These are phyloP conservation scores for Dendronephthya gigantea DNA, from an alignment of 64 coral and sea anemone genomes.

Conservation along the genomic window DNA sequence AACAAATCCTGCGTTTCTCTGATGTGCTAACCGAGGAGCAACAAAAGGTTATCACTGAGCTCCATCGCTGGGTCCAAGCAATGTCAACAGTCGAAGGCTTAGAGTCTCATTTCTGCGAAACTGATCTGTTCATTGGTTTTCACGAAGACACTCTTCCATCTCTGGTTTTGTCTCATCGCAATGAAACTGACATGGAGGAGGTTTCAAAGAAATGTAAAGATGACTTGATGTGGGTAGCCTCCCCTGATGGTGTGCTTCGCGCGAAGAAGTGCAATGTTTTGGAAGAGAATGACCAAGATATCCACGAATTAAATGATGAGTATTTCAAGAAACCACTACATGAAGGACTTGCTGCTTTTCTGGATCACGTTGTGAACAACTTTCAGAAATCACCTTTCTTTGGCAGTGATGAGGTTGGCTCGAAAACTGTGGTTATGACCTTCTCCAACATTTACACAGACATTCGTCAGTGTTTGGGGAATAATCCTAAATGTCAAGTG, in stretches of 20 bases:
- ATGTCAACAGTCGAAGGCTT: conserved; percentile 37
- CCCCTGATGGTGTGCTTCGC: conserved; percentile 60
- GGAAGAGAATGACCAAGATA: conserved; percentile 13
- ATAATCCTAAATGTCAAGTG: conserved; percentile 30
- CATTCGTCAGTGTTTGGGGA: conserved; percentile 42
- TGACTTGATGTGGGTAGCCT: conserved; percentile 55
- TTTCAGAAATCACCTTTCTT: neutral
- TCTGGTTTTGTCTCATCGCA: conserved; percentile 39
- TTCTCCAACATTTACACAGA: conserved; percentile 56
- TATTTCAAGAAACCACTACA: conserved; percentile 63
- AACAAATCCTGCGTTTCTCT: conserved; percentile 77
- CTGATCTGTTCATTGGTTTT: conserved; percentile 71
- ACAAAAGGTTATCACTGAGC: conserved; percentile 10
- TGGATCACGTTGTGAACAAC: conserved; percentile 13
- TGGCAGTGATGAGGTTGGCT: conserved; percentile 18
- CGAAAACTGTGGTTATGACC: conserved; percentile 55
- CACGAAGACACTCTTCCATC: conserved; percentile 70
- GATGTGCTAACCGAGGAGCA: conserved; percentile 53
- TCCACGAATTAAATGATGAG: conserved; percentile 28
- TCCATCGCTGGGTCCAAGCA: conserved; percentile 38
- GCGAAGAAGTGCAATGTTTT: conserved; percentile 24
- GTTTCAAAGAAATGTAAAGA: conserved; percentile 46
- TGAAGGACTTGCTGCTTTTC: conserved; percentile 36
- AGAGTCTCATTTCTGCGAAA: conserved; percentile 42
- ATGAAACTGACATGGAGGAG: neutral